A percentile compares a stretch with the other conserved stretches of the same genome.
phyloP scores from a whole-genome alignment of 2,888 invertebrate species.

The Syrista parreyssii region DNA sequence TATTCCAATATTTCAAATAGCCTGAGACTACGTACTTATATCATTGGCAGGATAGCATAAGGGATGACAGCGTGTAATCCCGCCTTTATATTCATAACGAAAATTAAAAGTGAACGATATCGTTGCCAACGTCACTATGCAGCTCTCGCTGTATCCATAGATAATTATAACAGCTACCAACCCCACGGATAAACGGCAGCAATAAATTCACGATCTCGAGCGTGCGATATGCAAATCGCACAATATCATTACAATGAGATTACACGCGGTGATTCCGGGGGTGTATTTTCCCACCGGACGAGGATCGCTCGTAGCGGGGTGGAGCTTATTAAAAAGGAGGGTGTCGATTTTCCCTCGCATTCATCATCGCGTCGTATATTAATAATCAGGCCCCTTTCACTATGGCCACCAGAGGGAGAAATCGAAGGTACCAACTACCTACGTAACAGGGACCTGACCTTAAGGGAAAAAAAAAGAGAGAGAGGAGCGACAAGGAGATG shows the following conservation, averaged over 20 bases:
- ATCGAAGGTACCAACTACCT: no score
- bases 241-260: conserved; percentile 61
- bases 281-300: conserved; percentile 55
- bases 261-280: conserved; percentile 57
- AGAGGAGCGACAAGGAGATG: background rate
- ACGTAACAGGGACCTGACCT: no score
- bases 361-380: conserved; percentile 25
- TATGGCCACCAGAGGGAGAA: no score
- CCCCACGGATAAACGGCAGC: conserved; percentile 23
- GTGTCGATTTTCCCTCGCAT: conserved; percentile 39
- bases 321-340: conserved; percentile 56
- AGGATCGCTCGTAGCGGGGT: conserved; percentile 46
- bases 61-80: no score
- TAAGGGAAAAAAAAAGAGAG: background rate
- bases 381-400: conserved; percentile 31
- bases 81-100: no score
- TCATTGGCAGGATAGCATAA: no score
- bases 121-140: no score
- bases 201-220: conserved; percentile 57
- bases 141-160: no score
- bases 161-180: no score
- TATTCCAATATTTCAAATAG: no score
- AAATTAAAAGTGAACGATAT: no score
- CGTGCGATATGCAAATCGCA: conserved; percentile 57
- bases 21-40: no score